phyloP scores from a whole-genome alignment of 2,888 invertebrate species.

The Diplazon laetatorius region DNA sequence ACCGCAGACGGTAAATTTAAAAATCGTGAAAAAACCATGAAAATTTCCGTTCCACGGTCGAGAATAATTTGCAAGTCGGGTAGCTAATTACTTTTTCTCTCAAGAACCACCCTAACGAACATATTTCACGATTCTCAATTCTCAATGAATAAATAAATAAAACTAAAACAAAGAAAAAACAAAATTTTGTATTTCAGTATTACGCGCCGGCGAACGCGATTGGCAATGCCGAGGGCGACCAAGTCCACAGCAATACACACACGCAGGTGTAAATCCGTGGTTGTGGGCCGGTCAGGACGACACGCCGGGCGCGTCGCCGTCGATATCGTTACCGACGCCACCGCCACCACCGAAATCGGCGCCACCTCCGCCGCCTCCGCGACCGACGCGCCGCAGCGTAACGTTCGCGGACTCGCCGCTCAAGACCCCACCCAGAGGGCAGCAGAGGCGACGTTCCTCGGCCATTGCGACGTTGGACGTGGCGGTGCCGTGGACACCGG shows the following conservation, averaged over 20 bases:
- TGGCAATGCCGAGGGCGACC: slow-evolving; percentile 88
- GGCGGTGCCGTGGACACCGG: slow-evolving; percentile 80
- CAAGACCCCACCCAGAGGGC: slow-evolving; percentile 73
- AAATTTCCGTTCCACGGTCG: no score
- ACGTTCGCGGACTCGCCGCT: slow-evolving; percentile 80
- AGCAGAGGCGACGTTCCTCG: slow-evolving; percentile 67
- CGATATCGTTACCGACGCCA: slow-evolving; percentile 78
- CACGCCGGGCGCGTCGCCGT: slow-evolving; percentile 75
- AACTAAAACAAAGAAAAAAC: no score
- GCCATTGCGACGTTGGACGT: slow-evolving; percentile 75
- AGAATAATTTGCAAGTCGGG: no score
- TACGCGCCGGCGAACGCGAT: slow-evolving; percentile 92
- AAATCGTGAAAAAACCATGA: no score
- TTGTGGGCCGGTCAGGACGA: slow-evolving; percentile 76
- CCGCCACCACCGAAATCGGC: slow-evolving; percentile 76
- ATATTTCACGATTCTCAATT: no score
- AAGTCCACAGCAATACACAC: slow-evolving; percentile 92
- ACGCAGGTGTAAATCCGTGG: slow-evolving; percentile 90
- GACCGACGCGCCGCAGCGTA: slow-evolving; percentile 79
- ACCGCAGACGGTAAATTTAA: no score
- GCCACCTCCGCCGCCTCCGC: slow-evolving; percentile 76
- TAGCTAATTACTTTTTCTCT: no score
- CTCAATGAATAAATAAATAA: no score
- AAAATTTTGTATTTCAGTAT: slow-evolving; percentile 92
- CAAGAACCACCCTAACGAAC: no score